Base-by-base conservation (phyloP, 2,888 invertebrate genomes). In the Melieria crassipennis region DNA sequence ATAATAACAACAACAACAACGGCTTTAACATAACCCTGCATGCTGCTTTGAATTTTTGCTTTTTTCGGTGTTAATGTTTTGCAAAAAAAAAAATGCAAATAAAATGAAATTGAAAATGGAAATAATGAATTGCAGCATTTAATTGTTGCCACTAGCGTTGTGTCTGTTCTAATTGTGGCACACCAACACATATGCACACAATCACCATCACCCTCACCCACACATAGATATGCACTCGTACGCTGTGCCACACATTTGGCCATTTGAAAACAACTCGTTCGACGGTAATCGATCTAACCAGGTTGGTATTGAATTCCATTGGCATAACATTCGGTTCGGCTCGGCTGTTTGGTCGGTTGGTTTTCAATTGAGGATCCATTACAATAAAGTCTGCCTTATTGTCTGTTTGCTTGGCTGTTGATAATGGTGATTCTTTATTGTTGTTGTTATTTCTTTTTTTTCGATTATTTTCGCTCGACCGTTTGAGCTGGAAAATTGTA, bases 221-320 rank as follows among this genome's bases (percentile, higher is more conserved):
- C 3, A 45, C 43, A 46, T 62, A 11, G 5, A 9, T 10, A 10
- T 5, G 16, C 30, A 16, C 4, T 48, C n/a, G 30, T 60, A 45
- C 58, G 30, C 56, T 42, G 10, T 52, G 60, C 50, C 50, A 60
- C 50, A 60, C 60, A 67, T 60, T 45, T 60, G 43, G 52, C 67
- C 60, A 67, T 60, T 60, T 67, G 60, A 60, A 52, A 60, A 60
- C 67, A 67, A 69, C 47, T 69, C 56, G 69, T 69, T 69, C 63
- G 63, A 52, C 63, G 52, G 69, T 69, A 69, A 69, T 69, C 63
- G 69, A 69, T 69, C 62, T 47, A 9, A 42, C 42, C 11, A 30
- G 47, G 55, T 55, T 63, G 47, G 69, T 69, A 69, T 69, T 69
- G 60, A 67, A 50, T 67, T 67, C 50, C 67, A 66, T 67, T 48